These are phyloP conservation scores for Leucania comma DNA, from an alignment of 2,888 invertebrate species.

Conservation along the genomic window DNA sequence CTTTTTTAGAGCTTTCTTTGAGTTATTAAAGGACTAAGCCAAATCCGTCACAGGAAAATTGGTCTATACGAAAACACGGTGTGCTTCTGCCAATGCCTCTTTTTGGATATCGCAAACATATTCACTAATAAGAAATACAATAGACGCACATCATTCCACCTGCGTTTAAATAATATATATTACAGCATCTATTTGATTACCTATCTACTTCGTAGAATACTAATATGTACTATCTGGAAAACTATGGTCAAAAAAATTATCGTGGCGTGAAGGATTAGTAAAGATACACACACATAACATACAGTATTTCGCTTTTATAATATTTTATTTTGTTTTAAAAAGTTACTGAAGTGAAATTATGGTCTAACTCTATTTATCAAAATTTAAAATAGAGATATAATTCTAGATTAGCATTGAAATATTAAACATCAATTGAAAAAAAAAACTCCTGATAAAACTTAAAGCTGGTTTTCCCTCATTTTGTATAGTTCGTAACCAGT, in stretches of 20 bases:
- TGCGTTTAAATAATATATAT: conserved; percentile 32
- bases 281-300: too few relatives aligned
- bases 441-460: conserved; percentile 21
- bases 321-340: not conserved
- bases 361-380: not conserved
- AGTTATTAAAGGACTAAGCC: too few relatives aligned
- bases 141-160: conserved; percentile 5
- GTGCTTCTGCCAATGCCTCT: not conserved
- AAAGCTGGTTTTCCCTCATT: conserved; percentile 21
- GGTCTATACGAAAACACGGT: too few relatives aligned
- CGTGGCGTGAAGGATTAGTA: too few relatives aligned
- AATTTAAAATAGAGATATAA: not conserved
- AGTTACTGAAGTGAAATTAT: not conserved
- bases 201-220: conserved; percentile 8
- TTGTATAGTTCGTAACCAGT: conserved; percentile 26
- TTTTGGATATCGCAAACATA: conserved; percentile 10
- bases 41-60: too few relatives aligned
- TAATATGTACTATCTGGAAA: not conserved
- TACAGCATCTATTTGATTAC: conserved; percentile 4
- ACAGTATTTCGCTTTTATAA: too few relatives aligned
- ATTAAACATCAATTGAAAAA: conserved; percentile 23
- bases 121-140: conserved; percentile 18
- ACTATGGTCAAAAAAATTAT: too few relatives aligned
- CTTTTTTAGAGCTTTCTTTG: too few relatives aligned
- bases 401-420: conserved; percentile 46